Base-by-base conservation (phyloP, 2,888 invertebrate species). In the Drosophila lacicola region DNA sequence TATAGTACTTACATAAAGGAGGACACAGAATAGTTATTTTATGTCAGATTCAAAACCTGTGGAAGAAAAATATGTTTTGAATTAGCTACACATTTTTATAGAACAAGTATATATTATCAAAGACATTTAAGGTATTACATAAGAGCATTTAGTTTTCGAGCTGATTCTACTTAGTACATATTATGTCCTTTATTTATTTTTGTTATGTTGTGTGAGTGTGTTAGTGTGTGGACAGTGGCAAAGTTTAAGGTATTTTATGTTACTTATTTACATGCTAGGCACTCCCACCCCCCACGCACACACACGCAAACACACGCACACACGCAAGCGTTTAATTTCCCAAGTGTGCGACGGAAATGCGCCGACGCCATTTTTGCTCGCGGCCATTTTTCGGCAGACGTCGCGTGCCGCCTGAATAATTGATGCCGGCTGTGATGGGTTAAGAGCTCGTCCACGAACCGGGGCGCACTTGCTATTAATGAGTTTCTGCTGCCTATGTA, bases 321-420 rank as follows among this genome's bases (percentile, higher is more conserved):
- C 21, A 42, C 44, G 49, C 25, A 54, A 47, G 45, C 55, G 45
- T 54, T 70, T 85, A 74, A 84, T 84, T 84, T 84, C 83, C 83
- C 83, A 67, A 80, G 85, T 78, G 83, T 68, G 54, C 47, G 63
- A 42, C 66, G 70, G 78, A 78, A 71, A 68, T 71, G 58, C 70
- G 70, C 63, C 65, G 60, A 60, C 51, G 63, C 44, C 64, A 45
- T 58, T 82, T 73, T 82, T 64, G 66, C 82, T 47, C 65, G 66
- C 79, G 81, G 82, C 82, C 78, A 85, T 83, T 81, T 85, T 77
- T 77, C 70, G 82, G 78, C 71, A 62, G 69, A 17, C 67, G 42
- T 76, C 78, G 85, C 79, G 80, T 81, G 78, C 80, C 55, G 66
- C 51, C 56, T 85, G 72, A 85, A 84, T 84, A 85, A 83, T 85